Base-by-base conservation (phyloP, 2,888 invertebrate species). In the Leuctra nigra region DNA sequence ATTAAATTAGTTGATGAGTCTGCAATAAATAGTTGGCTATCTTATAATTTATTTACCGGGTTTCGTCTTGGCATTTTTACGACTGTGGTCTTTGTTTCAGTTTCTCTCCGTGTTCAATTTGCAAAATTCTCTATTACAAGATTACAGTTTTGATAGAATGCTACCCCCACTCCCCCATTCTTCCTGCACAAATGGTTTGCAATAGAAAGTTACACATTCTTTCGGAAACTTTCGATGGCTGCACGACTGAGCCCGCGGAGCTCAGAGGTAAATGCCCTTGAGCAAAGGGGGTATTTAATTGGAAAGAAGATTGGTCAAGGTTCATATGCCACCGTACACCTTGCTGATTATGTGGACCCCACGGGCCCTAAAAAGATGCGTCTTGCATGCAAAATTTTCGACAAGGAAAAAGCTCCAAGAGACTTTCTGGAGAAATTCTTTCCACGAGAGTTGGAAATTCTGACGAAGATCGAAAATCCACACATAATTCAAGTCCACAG, bases 361-460 rank as follows among this genome's bases (percentile, higher is more conserved):
- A 76, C 79, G 57, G 84, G 81, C 60, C 79, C 82, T 23, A 86
- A 84, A 69, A 82, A 82, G 66, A 82, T 87, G 75, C 82, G 83
- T 67, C 77, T 91, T 57, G 91, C 91, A 22, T 91, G 91, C 72
- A 95, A 95, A 73, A 89, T 95, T 68, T 92, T 94, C 67, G 91
- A 93, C 69, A 90, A 91, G 68, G 84, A 85, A 64, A 89, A 89
- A 72, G 91, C 92, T 46, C 92, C 92, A 7, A 77, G 80, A 59
- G 93, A 95, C 75, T 95, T 93, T 75, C 79, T 92, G 65, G 86
- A 87, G 64, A 92, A 91, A 74, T 96, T 96, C 75, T 89, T 95
- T 67, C 94, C 95, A 24, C 82, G 95, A 59, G 95, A 96, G 76
- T 77, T 95, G 64, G 89, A 93, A 65, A 91, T 95, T 64, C 74